phyloP scores from a whole-genome alignment of 92 coral and sea anemone species.

The Porites rus region DNA sequence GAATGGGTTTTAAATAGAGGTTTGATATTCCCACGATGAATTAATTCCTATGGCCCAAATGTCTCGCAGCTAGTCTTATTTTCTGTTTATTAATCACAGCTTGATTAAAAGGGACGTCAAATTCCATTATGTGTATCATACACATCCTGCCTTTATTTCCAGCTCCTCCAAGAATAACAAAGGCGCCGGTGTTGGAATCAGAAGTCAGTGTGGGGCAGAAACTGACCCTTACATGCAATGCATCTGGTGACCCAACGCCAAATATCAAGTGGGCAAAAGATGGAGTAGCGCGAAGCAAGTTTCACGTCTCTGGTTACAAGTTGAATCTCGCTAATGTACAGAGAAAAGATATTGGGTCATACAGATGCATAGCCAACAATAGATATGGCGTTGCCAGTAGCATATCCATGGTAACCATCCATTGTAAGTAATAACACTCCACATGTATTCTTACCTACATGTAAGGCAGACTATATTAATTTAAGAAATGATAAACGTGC shows the following conservation, averaged over 20 bases:
- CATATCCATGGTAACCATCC: not conserved
- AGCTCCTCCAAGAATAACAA: conserved; percentile 19
- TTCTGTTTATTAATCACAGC: too few species aligned
- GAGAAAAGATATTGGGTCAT: conserved; percentile 37
- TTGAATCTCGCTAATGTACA: conserved; percentile 18
- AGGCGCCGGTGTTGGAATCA: not conserved
- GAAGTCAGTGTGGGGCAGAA: conserved; percentile 10
- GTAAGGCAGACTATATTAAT: too few species aligned
- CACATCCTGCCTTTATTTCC: not conserved
- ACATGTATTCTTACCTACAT: not conserved
- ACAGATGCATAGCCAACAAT: conserved; percentile 58
- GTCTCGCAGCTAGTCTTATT: too few species aligned
- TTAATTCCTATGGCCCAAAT: too few species aligned
- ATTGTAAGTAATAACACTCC: not conserved
- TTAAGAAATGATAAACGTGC: too few species aligned
- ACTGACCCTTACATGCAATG: conserved; percentile 40
- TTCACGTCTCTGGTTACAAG: not conserved
- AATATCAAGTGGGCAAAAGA: conserved; percentile 49
- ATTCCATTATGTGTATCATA: too few species aligned
- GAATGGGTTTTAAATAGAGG: too few species aligned
- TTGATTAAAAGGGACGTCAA: too few species aligned
- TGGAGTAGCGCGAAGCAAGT: conserved; percentile 3
- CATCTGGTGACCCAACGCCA: conserved; percentile 64
- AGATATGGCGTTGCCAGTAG: conserved; percentile 14
- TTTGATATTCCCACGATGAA: too few species aligned